These are phyloP conservation scores for Cosmia trapezina DNA, from an alignment of 2,888 invertebrate genomes.

Conservation along the genomic window DNA sequence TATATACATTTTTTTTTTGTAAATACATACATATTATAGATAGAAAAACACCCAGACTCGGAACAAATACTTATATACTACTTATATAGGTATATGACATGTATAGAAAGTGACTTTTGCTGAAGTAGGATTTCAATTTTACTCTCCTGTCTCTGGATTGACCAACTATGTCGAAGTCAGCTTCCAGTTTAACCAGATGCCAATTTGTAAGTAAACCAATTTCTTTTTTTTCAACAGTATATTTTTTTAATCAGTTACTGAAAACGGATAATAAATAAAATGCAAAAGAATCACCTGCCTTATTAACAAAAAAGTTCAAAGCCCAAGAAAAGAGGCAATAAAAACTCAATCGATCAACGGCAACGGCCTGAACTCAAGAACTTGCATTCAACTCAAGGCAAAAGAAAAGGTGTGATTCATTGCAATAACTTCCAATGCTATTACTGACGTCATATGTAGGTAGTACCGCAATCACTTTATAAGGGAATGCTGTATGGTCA, in stretches of 20 bases:
- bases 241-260: no score
- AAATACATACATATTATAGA: no score
- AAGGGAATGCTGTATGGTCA: background rate
- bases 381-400: conserved; percentile 6
- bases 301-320: conserved; percentile 2
- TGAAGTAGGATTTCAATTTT: no score
- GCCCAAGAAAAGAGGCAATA: background rate
- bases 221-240: no score
- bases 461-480: conserved; percentile 3
- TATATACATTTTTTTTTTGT: no score
- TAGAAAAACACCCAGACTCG: no score
- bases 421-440: conserved; percentile 25
- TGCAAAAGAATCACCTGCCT: background rate
- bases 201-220: no score
- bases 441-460: conserved; percentile 33
- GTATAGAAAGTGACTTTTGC: background rate
- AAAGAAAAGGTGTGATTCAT: conserved; percentile 47
- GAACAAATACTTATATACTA: no score
- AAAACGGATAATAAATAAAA: background rate
- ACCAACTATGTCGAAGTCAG: background rate
- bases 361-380: background rate
- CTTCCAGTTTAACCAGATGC: background rate
- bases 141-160: background rate
- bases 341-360: background rate
- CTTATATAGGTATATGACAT: no score